phyloP scores from a whole-genome alignment of 2,888 invertebrate species.

The Pseudococcus longispinus region DNA sequence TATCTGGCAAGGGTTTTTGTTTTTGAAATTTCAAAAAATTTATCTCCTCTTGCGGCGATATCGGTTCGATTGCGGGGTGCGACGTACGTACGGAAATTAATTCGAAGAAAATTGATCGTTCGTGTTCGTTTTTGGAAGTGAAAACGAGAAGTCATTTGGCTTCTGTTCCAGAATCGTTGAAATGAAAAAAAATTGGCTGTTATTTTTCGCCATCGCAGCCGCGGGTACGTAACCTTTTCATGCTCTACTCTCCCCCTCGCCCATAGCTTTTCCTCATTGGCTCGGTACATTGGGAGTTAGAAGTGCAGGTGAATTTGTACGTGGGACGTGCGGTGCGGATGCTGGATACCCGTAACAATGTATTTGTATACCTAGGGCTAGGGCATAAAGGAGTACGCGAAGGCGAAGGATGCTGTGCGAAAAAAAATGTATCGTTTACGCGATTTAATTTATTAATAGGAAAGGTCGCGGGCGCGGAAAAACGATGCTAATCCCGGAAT shows the following conservation, averaged over 20 bases:
- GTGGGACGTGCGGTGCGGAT: too few species aligned
- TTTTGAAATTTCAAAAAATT: constrained; percentile 6
- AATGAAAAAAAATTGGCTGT: constrained; percentile 40
- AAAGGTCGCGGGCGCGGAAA: constrained; percentile 9
- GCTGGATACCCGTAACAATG: too few species aligned
- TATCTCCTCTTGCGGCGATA: background rate
- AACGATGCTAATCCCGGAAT: constrained; percentile 19
- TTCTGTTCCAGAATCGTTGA: constrained; percentile 40
- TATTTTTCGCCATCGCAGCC: background rate
- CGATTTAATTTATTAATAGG: constrained; percentile 29
- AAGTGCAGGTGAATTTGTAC: background rate
- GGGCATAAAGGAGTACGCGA: background rate
- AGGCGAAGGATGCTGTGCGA: background rate
- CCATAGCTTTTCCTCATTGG: background rate
- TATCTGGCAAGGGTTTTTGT: background rate
- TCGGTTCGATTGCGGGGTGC: background rate
- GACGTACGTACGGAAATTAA: background rate
- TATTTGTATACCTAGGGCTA: background rate
- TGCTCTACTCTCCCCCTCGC: background rate
- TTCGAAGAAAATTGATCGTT: constrained; percentile 35
- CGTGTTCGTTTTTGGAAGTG: background rate
- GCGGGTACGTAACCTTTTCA: background rate
- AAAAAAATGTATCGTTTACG: constrained; percentile 26
- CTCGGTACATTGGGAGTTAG: background rate
- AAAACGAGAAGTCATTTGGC: constrained; percentile 29